These are phyloP conservation scores for Talpa occidentalis DNA, from an alignment of 2,113 vertebrate species.

Conservation along the genomic window DNA sequence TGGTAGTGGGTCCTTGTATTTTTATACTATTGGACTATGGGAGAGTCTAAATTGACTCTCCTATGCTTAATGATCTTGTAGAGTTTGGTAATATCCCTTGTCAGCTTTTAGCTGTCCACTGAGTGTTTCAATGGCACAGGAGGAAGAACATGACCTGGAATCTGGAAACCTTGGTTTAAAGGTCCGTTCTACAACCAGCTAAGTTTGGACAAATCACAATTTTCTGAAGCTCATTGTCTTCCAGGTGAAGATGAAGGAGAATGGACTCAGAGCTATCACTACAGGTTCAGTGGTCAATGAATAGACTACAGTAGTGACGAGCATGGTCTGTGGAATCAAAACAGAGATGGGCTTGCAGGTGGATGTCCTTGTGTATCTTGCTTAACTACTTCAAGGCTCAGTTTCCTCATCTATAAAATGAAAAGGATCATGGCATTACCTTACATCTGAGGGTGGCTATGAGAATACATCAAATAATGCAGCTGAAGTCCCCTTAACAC, in stretches of 20 bases:
- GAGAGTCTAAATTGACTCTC: not conserved
- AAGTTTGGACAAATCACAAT: not conserved
- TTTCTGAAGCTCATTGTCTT: not conserved
- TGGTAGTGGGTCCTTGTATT: not conserved
- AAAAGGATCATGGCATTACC: not conserved
- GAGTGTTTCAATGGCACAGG: not conserved
- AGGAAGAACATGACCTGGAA: not conserved
- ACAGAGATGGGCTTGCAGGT: not conserved
- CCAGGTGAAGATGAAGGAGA: not conserved
- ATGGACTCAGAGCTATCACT: not conserved
- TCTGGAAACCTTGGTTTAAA: not conserved
- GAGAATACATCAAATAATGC: not conserved
- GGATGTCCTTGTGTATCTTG: not conserved
- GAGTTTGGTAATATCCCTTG: not conserved
- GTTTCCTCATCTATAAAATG: not conserved
- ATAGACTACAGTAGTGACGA: not conserved
- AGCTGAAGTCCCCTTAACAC: not conserved
- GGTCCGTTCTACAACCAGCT: not conserved
- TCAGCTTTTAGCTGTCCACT: not conserved
- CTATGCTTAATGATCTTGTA: not conserved
- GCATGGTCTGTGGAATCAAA: not conserved
- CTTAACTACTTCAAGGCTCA: not conserved
- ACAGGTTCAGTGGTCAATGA: not conserved
- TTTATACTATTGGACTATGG: not conserved
- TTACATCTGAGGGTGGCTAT: not conserved